Percentiles rank a stretch among this genome's conserved stretches.
Evolutionary conservation across 2,888 invertebrate species (phyloP).

Genomic region (Platyscelio sp.): DNA sequence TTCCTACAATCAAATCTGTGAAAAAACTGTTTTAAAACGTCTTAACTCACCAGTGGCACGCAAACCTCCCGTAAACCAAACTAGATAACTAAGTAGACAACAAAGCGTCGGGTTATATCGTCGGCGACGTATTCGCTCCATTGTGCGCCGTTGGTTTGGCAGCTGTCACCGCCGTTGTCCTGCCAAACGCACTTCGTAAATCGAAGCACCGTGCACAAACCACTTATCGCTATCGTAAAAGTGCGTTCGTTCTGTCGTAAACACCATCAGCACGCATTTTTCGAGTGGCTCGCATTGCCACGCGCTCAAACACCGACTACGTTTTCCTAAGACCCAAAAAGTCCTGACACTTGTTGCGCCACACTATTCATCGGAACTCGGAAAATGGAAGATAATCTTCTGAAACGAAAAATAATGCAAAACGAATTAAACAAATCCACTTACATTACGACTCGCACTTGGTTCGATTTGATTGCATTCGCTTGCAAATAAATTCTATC

Average conservation of each 20-base stretch:
- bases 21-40: too few relatives aligned
- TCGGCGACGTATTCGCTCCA: conserved; percentile 59
- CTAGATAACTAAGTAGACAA: conserved; percentile 62
- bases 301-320: conserved; percentile 51
- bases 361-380: conserved; percentile 56
- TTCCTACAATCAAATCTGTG: too few relatives aligned
- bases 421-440: not conserved
- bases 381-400: too few relatives aligned
- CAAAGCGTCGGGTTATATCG: conserved; percentile 56
- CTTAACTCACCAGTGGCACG: conserved; percentile 55
- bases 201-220: conserved; percentile 26
- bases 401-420: too few relatives aligned
- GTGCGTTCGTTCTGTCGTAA: conserved; percentile 47
- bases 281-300: conserved; percentile 56
- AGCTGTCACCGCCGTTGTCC: conserved; percentile 49
- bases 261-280: conserved; percentile 53
- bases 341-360: conserved; percentile 69
- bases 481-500: too few relatives aligned
- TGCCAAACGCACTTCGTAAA: conserved; percentile 10
- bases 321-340: conserved; percentile 57
- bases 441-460: too few relatives aligned
- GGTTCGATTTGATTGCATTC: too few relatives aligned
- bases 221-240: conserved; percentile 51
- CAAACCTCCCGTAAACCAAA: conserved; percentile 51
- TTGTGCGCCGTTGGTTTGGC: conserved; percentile 49